Conservation (phyloP, 2,797 vertebrate species). For the Potorous gilbertii region DNA sequence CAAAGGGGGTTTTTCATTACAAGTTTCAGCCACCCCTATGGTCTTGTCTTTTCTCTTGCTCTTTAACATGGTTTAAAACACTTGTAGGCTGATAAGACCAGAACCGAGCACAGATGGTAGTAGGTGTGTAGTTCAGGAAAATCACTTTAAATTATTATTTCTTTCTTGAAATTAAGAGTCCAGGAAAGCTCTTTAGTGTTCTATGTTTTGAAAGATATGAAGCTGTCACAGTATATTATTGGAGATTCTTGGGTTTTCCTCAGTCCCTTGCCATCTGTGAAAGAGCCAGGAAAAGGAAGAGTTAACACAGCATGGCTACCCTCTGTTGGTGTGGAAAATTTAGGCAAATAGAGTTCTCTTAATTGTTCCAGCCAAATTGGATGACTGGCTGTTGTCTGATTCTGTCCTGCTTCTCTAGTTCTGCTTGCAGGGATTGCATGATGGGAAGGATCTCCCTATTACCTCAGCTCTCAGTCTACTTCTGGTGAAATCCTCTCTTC, state of each 20-base stretch:
- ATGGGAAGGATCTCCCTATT: not conserved
- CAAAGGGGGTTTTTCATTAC: not conserved
- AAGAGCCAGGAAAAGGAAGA: not conserved
- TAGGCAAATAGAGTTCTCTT: not conserved
- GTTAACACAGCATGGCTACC: not conserved
- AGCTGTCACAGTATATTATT: not conserved
- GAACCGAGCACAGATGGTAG: not conserved
- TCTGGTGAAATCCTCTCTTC: not conserved
- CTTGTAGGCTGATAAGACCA: not conserved
- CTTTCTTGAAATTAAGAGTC: constrained; percentile 3
- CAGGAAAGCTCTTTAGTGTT: not conserved
- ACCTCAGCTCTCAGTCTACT: not conserved
- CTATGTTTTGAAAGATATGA: not conserved
- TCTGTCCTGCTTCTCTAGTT: not conserved
- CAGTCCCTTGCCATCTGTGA: not conserved
- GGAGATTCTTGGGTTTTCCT: not conserved
- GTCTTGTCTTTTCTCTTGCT: not conserved
- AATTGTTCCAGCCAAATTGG: not conserved
- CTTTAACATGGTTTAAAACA: constrained; percentile 50
- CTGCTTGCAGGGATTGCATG: not conserved
- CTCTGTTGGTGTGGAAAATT: not conserved
- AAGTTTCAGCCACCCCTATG: constrained; percentile 24
- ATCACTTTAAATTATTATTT: constrained; percentile 7
- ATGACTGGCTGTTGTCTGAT: not conserved
- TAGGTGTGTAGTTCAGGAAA: constrained; percentile 33